phyloP scores from a whole-genome alignment of 2,113 vertebrate genomes.

The Emydocephalus ijimae region DNA sequence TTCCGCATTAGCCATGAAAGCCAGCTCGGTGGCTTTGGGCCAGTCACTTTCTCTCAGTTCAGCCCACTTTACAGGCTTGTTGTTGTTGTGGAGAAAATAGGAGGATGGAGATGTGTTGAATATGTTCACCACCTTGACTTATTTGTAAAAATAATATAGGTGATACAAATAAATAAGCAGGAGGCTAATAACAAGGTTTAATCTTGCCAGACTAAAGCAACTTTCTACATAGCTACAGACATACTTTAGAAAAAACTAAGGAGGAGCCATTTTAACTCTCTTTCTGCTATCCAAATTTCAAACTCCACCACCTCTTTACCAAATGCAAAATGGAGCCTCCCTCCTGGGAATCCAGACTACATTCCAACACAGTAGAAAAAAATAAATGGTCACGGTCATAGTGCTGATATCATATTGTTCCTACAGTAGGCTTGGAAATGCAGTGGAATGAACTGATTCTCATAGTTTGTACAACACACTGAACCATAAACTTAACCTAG shows the following conservation, averaged over 20 bases:
- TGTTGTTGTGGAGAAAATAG: no score
- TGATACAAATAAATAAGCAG: no score
- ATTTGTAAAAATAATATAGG: background rate
- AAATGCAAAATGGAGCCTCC: no score
- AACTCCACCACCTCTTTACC: no score
- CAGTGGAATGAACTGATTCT: background rate
- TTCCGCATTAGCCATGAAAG: background rate
- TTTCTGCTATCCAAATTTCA: no score
- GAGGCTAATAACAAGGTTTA: no score
- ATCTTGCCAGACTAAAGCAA: no score
- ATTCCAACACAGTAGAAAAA: background rate
- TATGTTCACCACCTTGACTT: background rate
- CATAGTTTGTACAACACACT: background rate
- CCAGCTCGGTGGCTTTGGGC: background rate
- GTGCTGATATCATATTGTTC: background rate
- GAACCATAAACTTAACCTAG: background rate
- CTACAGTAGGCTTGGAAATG: background rate
- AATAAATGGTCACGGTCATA: no score
- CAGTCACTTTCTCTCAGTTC: background rate
- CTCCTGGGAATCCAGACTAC: no score
- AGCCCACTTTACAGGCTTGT: background rate
- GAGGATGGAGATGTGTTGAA: background rate
- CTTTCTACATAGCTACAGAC: no score
- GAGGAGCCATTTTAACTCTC: no score
- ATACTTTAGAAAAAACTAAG: no score